Base-by-base conservation (phyloP, 92 coral and sea anemone species). In the Pocillopora meandrina region DNA sequence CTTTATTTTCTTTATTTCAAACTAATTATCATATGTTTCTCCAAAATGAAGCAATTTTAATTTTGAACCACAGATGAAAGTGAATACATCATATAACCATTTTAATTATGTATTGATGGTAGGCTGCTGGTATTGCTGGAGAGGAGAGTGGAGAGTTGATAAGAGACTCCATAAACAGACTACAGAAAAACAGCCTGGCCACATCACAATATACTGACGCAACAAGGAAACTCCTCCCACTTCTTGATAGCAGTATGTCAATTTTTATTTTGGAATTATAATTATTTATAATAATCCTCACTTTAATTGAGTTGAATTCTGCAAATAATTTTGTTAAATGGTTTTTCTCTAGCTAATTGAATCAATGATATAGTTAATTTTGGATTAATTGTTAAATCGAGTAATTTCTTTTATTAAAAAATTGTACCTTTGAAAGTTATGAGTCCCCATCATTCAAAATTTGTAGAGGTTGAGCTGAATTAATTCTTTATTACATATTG, bases 181-280 rank as follows among this genome's bases (percentile, higher is more conserved):
- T 83, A 16, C 79, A 83, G 20, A 83, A 83, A 20, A 13, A 16
- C 64, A 74, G 80, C 60, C 74, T 83, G 42, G 86, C 73, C 18
- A 83, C 86, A 12, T 83, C 86, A 9, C 86, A 74, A 36, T 83
- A 74, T 56, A 5, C 63, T 73, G 86, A 83, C 10, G 80, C 80
- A 9, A 83, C 86, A 83, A 74, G 86, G 65, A 74, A 23, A 63
- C 56, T 83, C 11, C 18, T 31, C 9, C 14, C 70, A 47, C 72
- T 83, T 49, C 79, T 83, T 31, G 65, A 83, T 55, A 83, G 35
- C 23, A 83, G 86, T 83, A 74, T 52, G 86, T 59, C 76, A 23
- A 31, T 65, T 36, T 70, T 33, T 2, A 31, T 34, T 68, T 33
- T 31, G 2, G 7, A 68, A 9, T 70, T 33, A 10, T 52, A 15